A percentile compares a stretch with the other conserved stretches of the same genome.
phyloP scores from a whole-genome alignment of 1,140 invertebrate genomes.

The honey bee (Apis mellifera) region DNA sequence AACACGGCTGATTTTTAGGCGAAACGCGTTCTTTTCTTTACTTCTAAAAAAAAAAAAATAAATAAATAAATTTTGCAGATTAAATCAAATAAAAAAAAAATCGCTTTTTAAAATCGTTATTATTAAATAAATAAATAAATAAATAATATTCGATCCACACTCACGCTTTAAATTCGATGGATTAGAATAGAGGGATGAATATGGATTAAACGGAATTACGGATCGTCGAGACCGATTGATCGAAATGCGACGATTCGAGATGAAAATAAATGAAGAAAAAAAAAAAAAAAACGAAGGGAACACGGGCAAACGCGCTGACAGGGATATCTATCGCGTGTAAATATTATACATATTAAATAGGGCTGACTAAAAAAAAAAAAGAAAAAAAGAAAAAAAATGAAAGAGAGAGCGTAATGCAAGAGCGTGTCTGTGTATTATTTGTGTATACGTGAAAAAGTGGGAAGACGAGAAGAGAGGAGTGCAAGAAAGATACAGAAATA shows the following conservation, averaged over 20 bases:
- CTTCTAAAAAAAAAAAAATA: background rate
- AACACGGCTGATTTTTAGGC: background rate
- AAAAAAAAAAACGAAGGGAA: background rate
- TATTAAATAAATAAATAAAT: background rate
- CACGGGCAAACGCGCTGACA: conserved; percentile 40
- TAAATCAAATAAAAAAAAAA: background rate
- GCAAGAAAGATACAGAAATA: conserved; percentile 33
- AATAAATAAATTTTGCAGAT: background rate
- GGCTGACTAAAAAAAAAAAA: background rate
- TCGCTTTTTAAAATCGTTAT: background rate
- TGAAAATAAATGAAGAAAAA: background rate
- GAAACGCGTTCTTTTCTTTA: background rate
- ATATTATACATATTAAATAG: conserved; percentile 51
- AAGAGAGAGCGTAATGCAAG: background rate
- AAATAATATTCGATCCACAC: background rate
- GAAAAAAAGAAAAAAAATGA: background rate
- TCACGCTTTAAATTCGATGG: background rate
- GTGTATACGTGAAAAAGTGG: background rate
- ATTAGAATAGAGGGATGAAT: background rate
- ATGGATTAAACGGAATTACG: background rate
- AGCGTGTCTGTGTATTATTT: too few species aligned
- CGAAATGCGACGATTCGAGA: background rate
- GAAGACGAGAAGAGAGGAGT: background rate
- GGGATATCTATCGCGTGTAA: conserved; percentile 44
- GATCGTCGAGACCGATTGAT: background rate